phyloP scores from a whole-genome alignment of 2,113 vertebrate species.

The Castor canadensis region DNA sequence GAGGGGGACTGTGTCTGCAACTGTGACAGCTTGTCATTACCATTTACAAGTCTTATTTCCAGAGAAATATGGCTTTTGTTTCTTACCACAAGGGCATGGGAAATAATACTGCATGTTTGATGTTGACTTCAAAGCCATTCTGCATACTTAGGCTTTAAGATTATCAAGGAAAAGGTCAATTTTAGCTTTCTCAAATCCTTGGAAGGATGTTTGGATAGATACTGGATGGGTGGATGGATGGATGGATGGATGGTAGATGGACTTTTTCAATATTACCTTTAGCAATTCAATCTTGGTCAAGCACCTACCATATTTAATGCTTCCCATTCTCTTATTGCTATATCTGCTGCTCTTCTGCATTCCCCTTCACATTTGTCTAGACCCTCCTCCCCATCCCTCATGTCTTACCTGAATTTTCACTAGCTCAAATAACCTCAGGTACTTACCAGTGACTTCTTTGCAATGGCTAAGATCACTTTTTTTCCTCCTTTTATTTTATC shows the following conservation, averaged over 20 bases:
- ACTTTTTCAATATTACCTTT: neutral
- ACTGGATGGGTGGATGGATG: neutral
- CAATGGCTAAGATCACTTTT: neutral
- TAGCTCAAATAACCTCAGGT: neutral
- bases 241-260: neutral
- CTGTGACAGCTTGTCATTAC: neutral
- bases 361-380: neutral
- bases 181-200: slow-evolving; percentile 2
- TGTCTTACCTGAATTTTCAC: neutral
- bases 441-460: neutral
- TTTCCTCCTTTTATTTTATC: too few relatives aligned
- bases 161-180: neutral
- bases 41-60: neutral
- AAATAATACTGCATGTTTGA: neutral
- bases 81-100: neutral
- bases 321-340: neutral
- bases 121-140: neutral
- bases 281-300: neutral
- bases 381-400: neutral
- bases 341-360: neutral
- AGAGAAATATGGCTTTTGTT: neutral
- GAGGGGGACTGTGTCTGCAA: neutral
- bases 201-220: neutral
- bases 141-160: neutral
- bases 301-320: neutral